Percentiles rank a stretch among this genome's conserved stretches.
Evolutionary conservation across 2,888 invertebrate genomes (phyloP).

Genomic region (Ichneumon xanthorius): DNA sequence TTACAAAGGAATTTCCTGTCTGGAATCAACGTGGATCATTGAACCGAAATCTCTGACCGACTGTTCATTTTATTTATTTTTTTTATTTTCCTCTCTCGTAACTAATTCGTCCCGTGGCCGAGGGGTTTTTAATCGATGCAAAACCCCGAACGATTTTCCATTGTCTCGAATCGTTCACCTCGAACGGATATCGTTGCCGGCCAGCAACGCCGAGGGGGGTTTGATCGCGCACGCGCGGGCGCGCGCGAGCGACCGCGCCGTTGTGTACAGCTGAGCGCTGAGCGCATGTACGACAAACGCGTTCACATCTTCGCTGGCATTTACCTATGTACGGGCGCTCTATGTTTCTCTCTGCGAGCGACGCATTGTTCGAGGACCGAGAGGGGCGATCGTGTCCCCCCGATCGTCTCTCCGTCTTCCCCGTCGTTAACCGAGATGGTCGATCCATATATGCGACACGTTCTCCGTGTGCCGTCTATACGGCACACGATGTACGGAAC

Average conservation of each 20-base stretch:
- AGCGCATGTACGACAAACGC: conserved; percentile 28
- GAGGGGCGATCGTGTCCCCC: conserved; percentile 12
- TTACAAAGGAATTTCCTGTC: not conserved
- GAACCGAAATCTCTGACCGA: conserved; percentile 15
- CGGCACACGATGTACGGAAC: conserved; percentile 11
- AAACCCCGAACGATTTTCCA: conserved; percentile 36
- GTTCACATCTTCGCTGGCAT: conserved; percentile 23
- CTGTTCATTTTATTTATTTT: not conserved
- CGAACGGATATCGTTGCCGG: conserved; percentile 40
- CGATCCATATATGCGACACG: conserved; percentile 5
- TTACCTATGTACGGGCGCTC: not conserved
- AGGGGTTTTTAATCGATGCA: conserved; percentile 39
- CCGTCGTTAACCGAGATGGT: conserved; percentile 24
- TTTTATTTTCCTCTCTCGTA: not conserved
- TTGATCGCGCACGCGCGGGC: not conserved
- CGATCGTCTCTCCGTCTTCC: not conserved
- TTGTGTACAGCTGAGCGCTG: not conserved
- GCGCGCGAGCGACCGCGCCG: not conserved
- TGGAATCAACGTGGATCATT: not conserved
- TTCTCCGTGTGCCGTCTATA: not conserved
- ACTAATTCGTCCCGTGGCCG: conserved; percentile 7
- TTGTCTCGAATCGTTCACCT: conserved; percentile 53
- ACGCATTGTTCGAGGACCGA: conserved; percentile 28
- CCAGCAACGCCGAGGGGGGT: not conserved
- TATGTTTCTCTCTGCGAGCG: conserved; percentile 12